Evolutionary conservation across 2,888 invertebrate species (phyloP).

Genomic region (Hyposoter dolosus): DNA sequence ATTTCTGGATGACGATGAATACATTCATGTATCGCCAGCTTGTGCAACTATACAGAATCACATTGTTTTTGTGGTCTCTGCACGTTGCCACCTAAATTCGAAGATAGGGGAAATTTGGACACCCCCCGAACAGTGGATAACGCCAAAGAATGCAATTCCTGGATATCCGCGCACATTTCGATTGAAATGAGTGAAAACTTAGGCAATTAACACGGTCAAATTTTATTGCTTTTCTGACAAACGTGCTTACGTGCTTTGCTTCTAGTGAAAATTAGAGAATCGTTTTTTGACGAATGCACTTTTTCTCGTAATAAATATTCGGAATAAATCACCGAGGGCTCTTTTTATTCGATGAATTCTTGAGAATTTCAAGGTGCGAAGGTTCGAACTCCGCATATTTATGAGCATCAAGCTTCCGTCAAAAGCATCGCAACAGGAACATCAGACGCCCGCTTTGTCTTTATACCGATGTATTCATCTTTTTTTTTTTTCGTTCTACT

Average conservation of each 20-base stretch:
- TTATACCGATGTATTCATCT: neutral
- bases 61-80: neutral
- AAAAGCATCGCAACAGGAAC: neutral
- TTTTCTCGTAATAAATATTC: neutral
- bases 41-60: neutral
- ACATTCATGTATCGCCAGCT: neutral
- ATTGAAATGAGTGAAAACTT: too few species aligned
- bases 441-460: neutral
- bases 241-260: too few species aligned
- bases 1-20: constrained; percentile 20
- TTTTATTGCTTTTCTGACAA: too few species aligned
- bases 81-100: neutral
- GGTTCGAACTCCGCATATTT: constrained; percentile 63
- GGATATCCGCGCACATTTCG: too few species aligned
- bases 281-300: neutral
- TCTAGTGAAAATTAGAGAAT: neutral
- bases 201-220: too few species aligned
- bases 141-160: too few species aligned
- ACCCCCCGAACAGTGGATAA: too few species aligned
- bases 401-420: constrained; percentile 29
- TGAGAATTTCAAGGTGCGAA: neutral
- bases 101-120: neutral
- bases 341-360: constrained; percentile 2
- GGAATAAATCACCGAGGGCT: constrained; percentile 32
- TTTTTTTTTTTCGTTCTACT: constrained; percentile 3